phyloP scores from a whole-genome alignment of 35 echinoderm and acorn worm genomes.

The Acanthaster planci region DNA sequence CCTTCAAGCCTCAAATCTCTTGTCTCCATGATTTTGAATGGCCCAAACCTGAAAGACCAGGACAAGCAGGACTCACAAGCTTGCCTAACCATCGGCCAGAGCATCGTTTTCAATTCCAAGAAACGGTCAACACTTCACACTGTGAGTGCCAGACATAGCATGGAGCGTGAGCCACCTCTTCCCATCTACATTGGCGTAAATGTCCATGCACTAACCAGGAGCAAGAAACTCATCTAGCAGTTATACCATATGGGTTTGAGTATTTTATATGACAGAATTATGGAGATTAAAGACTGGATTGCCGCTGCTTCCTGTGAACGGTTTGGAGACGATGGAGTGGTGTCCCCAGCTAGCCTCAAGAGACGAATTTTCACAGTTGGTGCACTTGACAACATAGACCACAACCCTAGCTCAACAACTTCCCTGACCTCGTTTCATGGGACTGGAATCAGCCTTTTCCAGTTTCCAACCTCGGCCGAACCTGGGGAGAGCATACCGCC shows the following conservation, averaged over 20 bases:
- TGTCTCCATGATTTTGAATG: background rate
- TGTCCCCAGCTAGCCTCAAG: constrained; percentile 38
- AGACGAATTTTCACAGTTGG: constrained; percentile 31
- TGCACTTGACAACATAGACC: constrained; percentile 66
- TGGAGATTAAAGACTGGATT: constrained; percentile 33
- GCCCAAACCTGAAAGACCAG: background rate
- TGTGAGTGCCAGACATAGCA: background rate
- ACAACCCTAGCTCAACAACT: constrained; percentile 48
- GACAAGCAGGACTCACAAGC: background rate
- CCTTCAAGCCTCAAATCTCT: background rate
- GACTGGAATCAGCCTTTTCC: constrained; percentile 53
- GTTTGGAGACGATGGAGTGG: constrained; percentile 45
- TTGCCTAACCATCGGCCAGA: background rate
- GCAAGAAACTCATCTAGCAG: constrained; percentile 42
- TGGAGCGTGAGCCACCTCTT: constrained; percentile 36
- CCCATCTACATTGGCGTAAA: constrained; percentile 39
- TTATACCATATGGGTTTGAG: constrained; percentile 46
- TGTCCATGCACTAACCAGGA: constrained; percentile 40
- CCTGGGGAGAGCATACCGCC: constrained; percentile 49
- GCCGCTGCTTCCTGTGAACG: constrained; percentile 24
- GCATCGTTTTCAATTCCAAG: background rate
- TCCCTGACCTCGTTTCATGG: constrained; percentile 52
- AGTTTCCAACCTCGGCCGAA: constrained; percentile 33
- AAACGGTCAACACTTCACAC: background rate
- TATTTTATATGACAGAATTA: constrained; percentile 60